Evolutionary conservation across 2,113 vertebrate species (phyloP), one percentile per base, ranked within the genome.

Genomic region (Erythrocebus patas): DNA sequence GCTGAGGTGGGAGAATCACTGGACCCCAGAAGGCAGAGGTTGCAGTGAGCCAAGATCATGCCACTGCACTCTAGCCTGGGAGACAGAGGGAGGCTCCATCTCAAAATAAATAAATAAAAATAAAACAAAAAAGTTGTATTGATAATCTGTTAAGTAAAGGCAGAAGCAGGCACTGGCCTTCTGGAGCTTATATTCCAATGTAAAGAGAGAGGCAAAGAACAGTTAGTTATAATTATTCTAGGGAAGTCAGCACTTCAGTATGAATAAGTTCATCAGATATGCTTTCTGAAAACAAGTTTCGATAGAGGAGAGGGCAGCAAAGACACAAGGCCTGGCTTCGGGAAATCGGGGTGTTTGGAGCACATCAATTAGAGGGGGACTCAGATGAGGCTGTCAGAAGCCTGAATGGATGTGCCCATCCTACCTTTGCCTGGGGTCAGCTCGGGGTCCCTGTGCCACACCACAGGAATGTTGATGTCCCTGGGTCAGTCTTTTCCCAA

Each of bases 241-340:
- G 13, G 38, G 86, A 88, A 55, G 32, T 32, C 55, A 52, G 72
- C 4, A 64, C 70, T 86, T 68, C 9, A 35, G 59, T 12, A 8
- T 73, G 40, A 89, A 3, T 7, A 68, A 85, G 6, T 59, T 76
- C 38, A n/a, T 64, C 57, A 61, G 61, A 23, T 13, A 13, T 11
- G 96, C 68, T 64, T 87, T 93, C 82, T 86, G 85, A 78, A 91
- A 64, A 86, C 3, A 93, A 66, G 32, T 82, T 82, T 72, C n/a
- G 23, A 35, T 55, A 68, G 43, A 57, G 6, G 10, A 43, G 27
- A 91, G 4, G 17, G 25, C 23, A 4, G 25, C 35, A 64, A 48
- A 59, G 64, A 48, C 3, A 43, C 1, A 16, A 79, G 35, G 32
- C 27, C 48, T 86, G 83, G 52, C 27, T 85, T 85, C 1, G 40